phyloP scores from a whole-genome alignment of 2,888 invertebrate species.

The Tanytarsus gracilentus region DNA sequence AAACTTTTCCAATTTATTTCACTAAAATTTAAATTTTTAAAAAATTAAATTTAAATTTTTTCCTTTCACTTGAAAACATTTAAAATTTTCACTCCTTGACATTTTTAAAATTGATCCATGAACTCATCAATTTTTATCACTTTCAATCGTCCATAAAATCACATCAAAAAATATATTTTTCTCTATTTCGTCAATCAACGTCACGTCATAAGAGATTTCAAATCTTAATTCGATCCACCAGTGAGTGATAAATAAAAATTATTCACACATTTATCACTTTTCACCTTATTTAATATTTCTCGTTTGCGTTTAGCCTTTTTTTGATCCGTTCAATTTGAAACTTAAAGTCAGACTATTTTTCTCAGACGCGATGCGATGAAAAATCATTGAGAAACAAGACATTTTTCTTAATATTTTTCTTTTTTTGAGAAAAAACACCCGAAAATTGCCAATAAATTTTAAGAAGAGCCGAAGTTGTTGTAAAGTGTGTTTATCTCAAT shows the following conservation, averaged over 20 bases:
- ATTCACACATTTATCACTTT: neutral
- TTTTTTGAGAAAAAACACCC: neutral
- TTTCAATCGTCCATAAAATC: neutral
- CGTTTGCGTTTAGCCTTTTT: neutral
- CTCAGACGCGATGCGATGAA: neutral
- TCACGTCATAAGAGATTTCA: too few relatives aligned
- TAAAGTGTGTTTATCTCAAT: too few relatives aligned
- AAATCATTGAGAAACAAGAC: neutral
- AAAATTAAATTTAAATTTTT: neutral
- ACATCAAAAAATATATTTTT: too few relatives aligned
- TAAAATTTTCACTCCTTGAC: neutral
- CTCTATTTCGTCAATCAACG: too few relatives aligned
- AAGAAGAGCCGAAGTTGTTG: neutral
- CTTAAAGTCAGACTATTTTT: neutral
- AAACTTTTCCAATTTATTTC: too few relatives aligned
- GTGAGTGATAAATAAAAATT: too few relatives aligned
- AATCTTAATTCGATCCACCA: too few relatives aligned
- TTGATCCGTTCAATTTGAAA: neutral
- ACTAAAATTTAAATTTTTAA: too few relatives aligned
- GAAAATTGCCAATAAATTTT: conserved; percentile 4
- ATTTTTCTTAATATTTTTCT: neutral
- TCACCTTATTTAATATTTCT: neutral
- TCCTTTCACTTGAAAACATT: neutral
- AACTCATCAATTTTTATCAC: neutral
- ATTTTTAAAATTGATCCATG: neutral